Conservation (phyloP, 2,888 invertebrate genomes). For the Agriotes lineatus region DNA sequence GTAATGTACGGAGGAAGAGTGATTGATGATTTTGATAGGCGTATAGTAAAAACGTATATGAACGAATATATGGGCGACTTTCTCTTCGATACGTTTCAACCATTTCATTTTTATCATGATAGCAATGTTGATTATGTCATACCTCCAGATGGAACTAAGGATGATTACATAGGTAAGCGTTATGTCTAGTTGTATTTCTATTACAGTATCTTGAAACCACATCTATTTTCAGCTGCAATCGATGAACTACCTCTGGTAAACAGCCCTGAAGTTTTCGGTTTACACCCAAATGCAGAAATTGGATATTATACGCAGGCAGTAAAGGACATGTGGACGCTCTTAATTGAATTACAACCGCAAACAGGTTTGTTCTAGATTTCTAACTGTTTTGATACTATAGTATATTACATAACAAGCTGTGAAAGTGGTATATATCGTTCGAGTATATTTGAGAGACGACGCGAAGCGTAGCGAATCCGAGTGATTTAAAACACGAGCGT, state of each 20-base stretch:
- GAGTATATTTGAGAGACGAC: no score
- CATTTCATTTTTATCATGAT: conserved; percentile 90
- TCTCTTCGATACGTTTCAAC: conserved; percentile 90
- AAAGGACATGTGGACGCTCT: conserved; percentile 86
- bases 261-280: conserved; percentile 91
- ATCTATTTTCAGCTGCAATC: conserved; percentile 74
- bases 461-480: no score
- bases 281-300: conserved; percentile 96
- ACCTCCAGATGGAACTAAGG: conserved; percentile 75
- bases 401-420: no score
- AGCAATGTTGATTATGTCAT: conserved; percentile 81
- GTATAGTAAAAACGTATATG: conserved; percentile 90
- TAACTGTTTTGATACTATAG: conserved; percentile 29
- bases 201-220: conserved; percentile 7
- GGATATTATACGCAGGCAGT: conserved; percentile 92
- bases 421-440: no score
- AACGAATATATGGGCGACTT: conserved; percentile 96
- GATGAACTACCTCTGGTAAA: conserved; percentile 86
- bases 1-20: conserved; percentile 97
- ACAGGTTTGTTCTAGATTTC: no score
- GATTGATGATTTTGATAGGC: conserved; percentile 91
- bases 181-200: conserved; percentile 5
- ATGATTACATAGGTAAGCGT: conserved; percentile 77
- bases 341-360: conserved; percentile 92
- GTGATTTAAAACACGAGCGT: no score